Evolutionary conservation across 2,888 invertebrate genomes (phyloP).

Genomic region (Drosophila eohydei): DNA sequence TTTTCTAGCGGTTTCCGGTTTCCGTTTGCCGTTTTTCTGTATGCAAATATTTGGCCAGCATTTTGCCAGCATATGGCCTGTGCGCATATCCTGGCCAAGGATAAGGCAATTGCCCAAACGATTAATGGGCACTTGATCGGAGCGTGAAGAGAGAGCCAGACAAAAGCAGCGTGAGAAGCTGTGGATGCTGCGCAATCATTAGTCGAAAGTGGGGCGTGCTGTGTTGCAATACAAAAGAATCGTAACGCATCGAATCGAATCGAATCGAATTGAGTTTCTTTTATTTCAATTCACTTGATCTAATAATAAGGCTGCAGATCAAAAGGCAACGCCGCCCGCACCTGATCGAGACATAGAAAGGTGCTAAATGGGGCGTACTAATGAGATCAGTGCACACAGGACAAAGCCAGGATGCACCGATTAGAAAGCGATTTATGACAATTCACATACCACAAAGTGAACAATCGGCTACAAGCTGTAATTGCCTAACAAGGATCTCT

Average conservation of each 20-base stretch:
- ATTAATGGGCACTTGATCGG: constrained; percentile 75
- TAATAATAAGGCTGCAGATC: constrained; percentile 29
- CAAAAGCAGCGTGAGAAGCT: constrained; percentile 37
- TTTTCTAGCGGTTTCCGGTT: constrained; percentile 42
- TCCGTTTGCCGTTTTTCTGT: constrained; percentile 61
- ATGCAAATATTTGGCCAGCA: constrained; percentile 72
- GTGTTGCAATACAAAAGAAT: constrained; percentile 39
- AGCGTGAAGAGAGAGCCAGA: constrained; percentile 55
- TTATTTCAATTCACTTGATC: constrained; percentile 32
- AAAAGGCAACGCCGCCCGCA: constrained; percentile 41
- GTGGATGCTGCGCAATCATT: constrained; percentile 43
- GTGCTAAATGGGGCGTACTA: constrained; percentile 84
- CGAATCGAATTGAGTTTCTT: constrained; percentile 28
- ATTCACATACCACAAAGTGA: constrained; percentile 27
- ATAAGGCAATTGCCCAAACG: constrained; percentile 23
- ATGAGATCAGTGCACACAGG: constrained; percentile 77
- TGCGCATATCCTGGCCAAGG: constrained; percentile 34
- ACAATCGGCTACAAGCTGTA: constrained; percentile 32
- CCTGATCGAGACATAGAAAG: constrained; percentile 64
- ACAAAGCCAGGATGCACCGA: constrained; percentile 40
- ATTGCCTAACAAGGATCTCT: constrained; percentile 39
- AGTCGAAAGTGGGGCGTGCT: constrained; percentile 44
- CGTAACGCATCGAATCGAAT: constrained; percentile 14
- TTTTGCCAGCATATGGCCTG: neutral
- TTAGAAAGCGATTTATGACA: constrained; percentile 62